A percentile compares a stretch with the other conserved stretches of the same genome.
Conservation (phyloP, 2,888 invertebrate species). For the Formica aserva region DNA sequence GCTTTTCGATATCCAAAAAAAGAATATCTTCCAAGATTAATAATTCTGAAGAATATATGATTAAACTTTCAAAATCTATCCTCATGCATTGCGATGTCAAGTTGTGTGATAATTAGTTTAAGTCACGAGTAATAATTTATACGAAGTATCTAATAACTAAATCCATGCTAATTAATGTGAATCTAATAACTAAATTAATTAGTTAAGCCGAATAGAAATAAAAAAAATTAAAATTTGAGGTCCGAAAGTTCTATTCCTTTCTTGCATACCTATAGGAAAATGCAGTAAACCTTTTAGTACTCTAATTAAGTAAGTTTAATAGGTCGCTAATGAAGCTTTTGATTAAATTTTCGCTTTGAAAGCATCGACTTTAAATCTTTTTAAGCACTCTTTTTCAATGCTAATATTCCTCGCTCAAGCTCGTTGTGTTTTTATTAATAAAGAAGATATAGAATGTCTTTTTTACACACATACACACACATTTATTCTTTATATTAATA, state of each 20-base stretch:
- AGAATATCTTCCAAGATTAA: neutral
- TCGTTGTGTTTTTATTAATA: slow-evolving; percentile 13
- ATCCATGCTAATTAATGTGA: neutral
- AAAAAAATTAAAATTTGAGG: neutral
- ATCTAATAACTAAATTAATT: neutral
- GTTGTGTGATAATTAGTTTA: neutral
- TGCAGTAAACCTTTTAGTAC: slow-evolving; percentile 30
- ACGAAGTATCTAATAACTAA: neutral
- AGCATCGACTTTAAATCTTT: slow-evolving; percentile 37
- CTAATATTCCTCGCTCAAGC: slow-evolving; percentile 11
- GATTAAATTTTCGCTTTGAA: slow-evolving; percentile 46
- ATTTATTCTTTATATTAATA: neutral
- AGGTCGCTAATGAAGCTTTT: slow-evolving; percentile 46
- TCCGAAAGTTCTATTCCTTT: slow-evolving; percentile 7
- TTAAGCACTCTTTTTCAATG: slow-evolving; percentile 26
- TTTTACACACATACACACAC: neutral
- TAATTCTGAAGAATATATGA: neutral
- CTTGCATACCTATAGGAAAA: slow-evolving; percentile 4
- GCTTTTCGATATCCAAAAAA: neutral
- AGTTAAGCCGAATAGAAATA: neutral
- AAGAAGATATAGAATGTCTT: neutral
- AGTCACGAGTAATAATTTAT: neutral
- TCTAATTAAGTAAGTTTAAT: slow-evolving; percentile 55
- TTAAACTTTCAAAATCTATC: neutral
- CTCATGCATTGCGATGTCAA: neutral